phyloP scores from a whole-genome alignment of 2,888 invertebrate species.

The Diaphora mendica region DNA sequence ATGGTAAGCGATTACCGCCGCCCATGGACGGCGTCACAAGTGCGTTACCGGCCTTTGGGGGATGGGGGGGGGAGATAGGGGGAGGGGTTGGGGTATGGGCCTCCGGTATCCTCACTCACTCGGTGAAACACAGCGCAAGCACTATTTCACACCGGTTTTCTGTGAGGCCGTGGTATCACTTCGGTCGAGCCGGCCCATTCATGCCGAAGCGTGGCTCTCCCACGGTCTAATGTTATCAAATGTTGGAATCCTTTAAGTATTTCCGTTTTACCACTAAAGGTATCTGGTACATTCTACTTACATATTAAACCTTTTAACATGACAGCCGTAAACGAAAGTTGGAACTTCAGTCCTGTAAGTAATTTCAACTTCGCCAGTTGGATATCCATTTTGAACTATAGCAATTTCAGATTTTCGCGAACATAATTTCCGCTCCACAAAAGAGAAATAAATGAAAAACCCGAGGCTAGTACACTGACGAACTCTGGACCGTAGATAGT shows the following conservation, averaged over 20 bases:
- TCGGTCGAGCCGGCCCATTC: too few relatives aligned
- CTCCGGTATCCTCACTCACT: too few relatives aligned
- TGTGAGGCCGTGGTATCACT: too few relatives aligned
- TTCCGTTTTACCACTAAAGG: background rate
- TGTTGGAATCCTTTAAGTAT: background rate
- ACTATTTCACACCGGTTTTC: too few relatives aligned
- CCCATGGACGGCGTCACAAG: too few relatives aligned
- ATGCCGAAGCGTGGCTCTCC: too few relatives aligned
- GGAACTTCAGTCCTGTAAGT: background rate
- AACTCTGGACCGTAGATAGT: background rate
- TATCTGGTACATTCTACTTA: background rate
- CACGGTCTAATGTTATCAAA: too few relatives aligned
- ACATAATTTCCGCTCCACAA: background rate
- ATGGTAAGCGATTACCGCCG: too few relatives aligned
- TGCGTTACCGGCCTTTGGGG: too few relatives aligned
- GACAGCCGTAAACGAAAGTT: background rate
- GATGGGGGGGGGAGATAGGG: too few relatives aligned
- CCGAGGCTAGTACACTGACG: background rate
- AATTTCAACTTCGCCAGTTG: background rate
- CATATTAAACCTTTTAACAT: background rate
- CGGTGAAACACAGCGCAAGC: too few relatives aligned
- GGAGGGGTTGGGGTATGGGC: too few relatives aligned
- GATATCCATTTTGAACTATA: background rate
- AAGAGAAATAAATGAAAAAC: background rate
- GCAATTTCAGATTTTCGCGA: slow-evolving; percentile 4